phyloP scores from a whole-genome alignment of 1,140 invertebrate genomes.

The Zaprionus camerounensis region DNA sequence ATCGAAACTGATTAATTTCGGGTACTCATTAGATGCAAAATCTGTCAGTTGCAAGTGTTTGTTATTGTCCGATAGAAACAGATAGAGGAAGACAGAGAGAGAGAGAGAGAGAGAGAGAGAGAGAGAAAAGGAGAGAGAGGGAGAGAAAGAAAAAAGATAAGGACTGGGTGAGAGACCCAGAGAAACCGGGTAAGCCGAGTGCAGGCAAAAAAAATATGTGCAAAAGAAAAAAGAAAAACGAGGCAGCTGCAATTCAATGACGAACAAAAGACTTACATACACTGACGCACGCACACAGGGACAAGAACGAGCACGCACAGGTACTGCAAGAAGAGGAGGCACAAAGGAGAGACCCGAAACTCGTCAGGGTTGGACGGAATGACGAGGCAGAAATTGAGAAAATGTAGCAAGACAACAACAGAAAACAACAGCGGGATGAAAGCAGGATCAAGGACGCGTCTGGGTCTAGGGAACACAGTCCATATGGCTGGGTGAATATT shows the following conservation, averaged over 20 bases:
- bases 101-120: neutral
- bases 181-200: neutral
- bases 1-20: neutral
- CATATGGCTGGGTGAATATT: neutral
- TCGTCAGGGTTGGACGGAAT: constrained; percentile 18
- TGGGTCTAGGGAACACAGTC: neutral
- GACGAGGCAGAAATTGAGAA: constrained; percentile 45
- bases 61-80: constrained; percentile 30
- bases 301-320: constrained; percentile 11
- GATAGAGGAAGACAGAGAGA: neutral
- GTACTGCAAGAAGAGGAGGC: constrained; percentile 53
- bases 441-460: constrained; percentile 76
- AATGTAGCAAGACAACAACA: constrained; percentile 53
- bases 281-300: constrained; percentile 28
- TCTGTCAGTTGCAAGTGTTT: constrained; percentile 47
- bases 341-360: constrained; percentile 65
- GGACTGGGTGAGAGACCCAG: neutral
- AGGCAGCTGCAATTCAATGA: constrained; percentile 81
- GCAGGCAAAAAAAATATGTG: constrained; percentile 51
- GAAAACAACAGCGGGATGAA: constrained; percentile 58
- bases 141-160: constrained; percentile 5
- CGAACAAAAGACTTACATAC: constrained; percentile 46
- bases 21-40: constrained; percentile 29
- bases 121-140: neutral
- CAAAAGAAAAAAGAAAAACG: constrained; percentile 60